Evolutionary conservation across 2,888 invertebrate genomes (phyloP).

Genomic region (Priocnemis perturbator): DNA sequence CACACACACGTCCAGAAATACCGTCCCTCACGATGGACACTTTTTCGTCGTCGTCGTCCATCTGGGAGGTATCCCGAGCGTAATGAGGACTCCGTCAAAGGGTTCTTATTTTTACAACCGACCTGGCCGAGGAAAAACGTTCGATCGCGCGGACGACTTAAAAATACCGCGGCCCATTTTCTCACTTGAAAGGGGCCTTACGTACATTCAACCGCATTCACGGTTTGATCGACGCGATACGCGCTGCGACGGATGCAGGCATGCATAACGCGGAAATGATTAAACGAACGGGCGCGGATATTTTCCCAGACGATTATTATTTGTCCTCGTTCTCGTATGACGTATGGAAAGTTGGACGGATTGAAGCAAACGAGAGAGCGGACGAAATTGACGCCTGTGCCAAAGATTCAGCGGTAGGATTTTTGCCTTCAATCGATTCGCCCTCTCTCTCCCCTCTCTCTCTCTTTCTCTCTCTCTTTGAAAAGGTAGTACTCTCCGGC

Average conservation of each 20-base stretch:
- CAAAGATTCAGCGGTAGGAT: conserved; percentile 34
- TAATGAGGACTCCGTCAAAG: conserved; percentile 52
- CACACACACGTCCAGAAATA: conserved; percentile 54
- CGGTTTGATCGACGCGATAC: background rate
- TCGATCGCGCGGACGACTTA: too few relatives aligned
- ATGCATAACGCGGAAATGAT: background rate
- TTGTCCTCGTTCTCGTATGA: too few relatives aligned
- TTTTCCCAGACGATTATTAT: background rate
- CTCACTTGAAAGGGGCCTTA: too few relatives aligned
- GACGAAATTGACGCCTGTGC: conserved; percentile 17
- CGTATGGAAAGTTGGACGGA: too few relatives aligned
- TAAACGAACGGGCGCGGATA: conserved; percentile 2
- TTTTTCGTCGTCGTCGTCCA: conserved; percentile 47
- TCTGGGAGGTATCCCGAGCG: conserved; percentile 49
- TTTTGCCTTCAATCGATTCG: conserved; percentile 1
- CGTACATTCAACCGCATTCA: too few relatives aligned
- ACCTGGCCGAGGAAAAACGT: too few relatives aligned
- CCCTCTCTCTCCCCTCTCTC: background rate
- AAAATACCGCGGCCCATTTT: background rate
- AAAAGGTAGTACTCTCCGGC: conserved; percentile 41
- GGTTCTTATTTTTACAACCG: conserved; percentile 38
- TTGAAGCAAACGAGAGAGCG: background rate
- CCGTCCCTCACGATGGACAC: conserved; percentile 50
- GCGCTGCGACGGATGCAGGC: background rate
- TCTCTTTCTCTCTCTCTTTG: conserved; percentile 43